Conservation (phyloP, 1,140 invertebrate genomes). For the Anoplophora glabripennis region DNA sequence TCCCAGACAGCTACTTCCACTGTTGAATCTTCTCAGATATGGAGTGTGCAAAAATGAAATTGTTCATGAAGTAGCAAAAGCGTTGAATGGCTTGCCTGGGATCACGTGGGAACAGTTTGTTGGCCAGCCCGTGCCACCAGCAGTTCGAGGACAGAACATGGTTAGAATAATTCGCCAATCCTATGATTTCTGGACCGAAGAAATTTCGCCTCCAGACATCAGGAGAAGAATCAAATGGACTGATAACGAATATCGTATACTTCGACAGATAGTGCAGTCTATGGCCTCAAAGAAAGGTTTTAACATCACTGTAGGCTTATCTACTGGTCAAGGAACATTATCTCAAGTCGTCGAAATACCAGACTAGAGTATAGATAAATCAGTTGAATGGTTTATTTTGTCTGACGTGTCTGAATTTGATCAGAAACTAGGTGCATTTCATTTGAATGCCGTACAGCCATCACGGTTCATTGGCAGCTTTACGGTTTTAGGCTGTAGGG, state of each 20-base stretch:
- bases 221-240: not conserved
- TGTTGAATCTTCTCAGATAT: not conserved
- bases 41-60: not conserved
- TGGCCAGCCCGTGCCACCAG: not conserved
- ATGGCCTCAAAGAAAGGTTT: slow-evolving; percentile 1
- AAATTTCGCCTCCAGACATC: not conserved
- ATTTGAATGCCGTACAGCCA: not conserved
- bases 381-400: not conserved
- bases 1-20: not conserved
- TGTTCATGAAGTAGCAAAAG: not conserved
- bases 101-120: slow-evolving; percentile 3
- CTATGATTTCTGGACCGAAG: not conserved
- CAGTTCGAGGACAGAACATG: not conserved
- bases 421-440: not conserved
- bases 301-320: not conserved
- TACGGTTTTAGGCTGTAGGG: too few species aligned
- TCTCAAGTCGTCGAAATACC: not conserved
- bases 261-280: slow-evolving; percentile 1
- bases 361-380: not conserved
- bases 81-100: not conserved
- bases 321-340: not conserved
- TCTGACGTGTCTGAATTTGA: not conserved
- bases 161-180: not conserved
- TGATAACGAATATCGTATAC: not conserved
- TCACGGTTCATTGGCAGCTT: not conserved